phyloP scores from a whole-genome alignment of 1,140 invertebrate species.

The Drosophila baimaii region DNA sequence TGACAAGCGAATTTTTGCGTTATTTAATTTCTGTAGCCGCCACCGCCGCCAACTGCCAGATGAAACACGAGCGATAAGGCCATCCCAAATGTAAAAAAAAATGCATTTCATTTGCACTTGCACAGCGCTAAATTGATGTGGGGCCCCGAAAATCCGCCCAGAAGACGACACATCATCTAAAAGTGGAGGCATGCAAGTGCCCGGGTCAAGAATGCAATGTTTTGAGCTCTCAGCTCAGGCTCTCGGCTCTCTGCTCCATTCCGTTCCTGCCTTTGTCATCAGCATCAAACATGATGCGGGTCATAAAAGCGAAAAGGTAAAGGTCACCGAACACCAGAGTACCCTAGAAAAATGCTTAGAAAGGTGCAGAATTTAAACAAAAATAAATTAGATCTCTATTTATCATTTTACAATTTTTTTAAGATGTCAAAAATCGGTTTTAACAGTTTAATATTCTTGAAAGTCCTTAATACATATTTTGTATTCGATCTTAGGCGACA shows the following conservation, averaged over 20 bases:
- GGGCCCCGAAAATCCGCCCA: slow-evolving; percentile 38
- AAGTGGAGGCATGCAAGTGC: slow-evolving; percentile 26
- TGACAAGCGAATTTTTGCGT: slow-evolving; percentile 66
- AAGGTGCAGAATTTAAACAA: neutral
- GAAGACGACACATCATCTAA: slow-evolving; percentile 33
- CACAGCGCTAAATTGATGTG: slow-evolving; percentile 39
- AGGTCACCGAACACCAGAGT: neutral
- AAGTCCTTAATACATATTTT: neutral
- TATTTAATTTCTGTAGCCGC: slow-evolving; percentile 69
- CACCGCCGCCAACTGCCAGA: slow-evolving; percentile 41
- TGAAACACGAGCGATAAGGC: slow-evolving; percentile 69
- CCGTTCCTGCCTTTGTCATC: slow-evolving; percentile 55
- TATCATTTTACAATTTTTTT: neutral
- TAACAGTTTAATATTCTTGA: neutral
- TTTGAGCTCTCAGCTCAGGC: slow-evolving; percentile 1
- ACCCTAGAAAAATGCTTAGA: slow-evolving; percentile 20
- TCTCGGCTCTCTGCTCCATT: slow-evolving; percentile 6
- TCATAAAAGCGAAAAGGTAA: slow-evolving; percentile 59
- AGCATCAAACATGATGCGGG: slow-evolving; percentile 74
- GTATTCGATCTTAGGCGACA: no score
- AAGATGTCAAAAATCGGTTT: neutral
- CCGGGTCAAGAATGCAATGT: slow-evolving; percentile 48
- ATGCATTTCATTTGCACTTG: slow-evolving; percentile 75
- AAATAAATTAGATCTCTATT: no score
- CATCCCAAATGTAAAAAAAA: slow-evolving; percentile 44